These are phyloP conservation scores for Capitulum mitella DNA, from an alignment of 2,888 invertebrate species.

Conservation along the genomic window DNA sequence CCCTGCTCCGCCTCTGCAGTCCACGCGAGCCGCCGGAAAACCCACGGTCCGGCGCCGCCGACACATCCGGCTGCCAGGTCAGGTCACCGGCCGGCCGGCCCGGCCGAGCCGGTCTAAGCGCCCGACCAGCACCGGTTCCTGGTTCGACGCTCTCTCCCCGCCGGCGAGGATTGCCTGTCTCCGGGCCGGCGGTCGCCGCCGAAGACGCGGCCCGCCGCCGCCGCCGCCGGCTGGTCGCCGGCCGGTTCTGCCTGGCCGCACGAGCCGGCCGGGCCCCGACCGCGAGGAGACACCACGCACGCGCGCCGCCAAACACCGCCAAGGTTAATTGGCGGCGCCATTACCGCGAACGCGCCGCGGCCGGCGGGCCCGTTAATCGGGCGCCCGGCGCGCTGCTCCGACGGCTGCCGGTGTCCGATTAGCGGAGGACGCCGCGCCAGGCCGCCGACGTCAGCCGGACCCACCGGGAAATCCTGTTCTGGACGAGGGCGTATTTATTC, in stretches of 20 bases:
- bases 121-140: no score
- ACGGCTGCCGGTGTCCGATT: neutral
- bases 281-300: neutral
- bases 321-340: neutral
- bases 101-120: no score
- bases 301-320: neutral
- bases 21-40: no score
- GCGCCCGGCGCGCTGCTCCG: neutral
- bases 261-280: neutral
- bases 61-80: no score
- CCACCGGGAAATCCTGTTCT: constrained; percentile 2
- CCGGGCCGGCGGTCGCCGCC: no score
- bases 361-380: neutral
- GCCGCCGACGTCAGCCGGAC: neutral
- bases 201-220: no score
- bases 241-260: neutral
- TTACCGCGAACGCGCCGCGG: neutral
- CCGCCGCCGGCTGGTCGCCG: no score
- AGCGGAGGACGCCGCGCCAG: neutral
- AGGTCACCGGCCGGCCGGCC: no score
- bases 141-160: neutral
- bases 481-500: neutral
- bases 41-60: no score
- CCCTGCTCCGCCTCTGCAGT: no score
- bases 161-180: no score